Conservation (phyloP, 2,113 vertebrate species). For the Platichthys flesus region DNA sequence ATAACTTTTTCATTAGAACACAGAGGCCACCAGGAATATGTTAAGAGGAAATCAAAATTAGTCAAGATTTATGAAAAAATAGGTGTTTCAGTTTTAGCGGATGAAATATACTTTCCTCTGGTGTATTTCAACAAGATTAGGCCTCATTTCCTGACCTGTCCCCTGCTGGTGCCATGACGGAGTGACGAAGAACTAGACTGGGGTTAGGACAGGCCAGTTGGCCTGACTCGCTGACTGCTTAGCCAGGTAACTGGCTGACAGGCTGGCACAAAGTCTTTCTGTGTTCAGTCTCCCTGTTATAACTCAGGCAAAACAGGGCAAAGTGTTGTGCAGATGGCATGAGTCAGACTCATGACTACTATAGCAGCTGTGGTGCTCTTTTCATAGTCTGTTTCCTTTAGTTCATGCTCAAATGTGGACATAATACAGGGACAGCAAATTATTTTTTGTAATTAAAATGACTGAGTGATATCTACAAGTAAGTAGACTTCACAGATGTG, state of each 20-base stretch:
- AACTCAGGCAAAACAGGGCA: conserved; percentile 29
- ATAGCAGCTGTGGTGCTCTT: conserved; percentile 38
- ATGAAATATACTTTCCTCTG: conserved; percentile 52
- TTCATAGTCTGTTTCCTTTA: conserved; percentile 29
- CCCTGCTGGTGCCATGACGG: conserved; percentile 33
- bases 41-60: conserved; percentile 64
- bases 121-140: conserved; percentile 60
- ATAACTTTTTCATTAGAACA: conserved; percentile 58
- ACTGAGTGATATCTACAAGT: conserved; percentile 29
- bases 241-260: conserved; percentile 30
- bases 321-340: conserved; percentile 40
- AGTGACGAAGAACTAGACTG: conserved; percentile 45
- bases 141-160: conserved; percentile 54
- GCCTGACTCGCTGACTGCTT: conserved; percentile 21
- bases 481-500: conserved; percentile 9
- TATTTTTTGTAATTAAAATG: conserved; percentile 52
- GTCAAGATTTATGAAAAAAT: conserved; percentile 57
- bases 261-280: conserved; percentile 33
- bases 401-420: conserved; percentile 30
- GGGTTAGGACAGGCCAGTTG: conserved; percentile 30
- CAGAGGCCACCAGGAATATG: conserved; percentile 43
- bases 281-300: conserved; percentile 49
- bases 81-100: conserved; percentile 54
- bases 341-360: conserved; percentile 33
- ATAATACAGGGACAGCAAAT: conserved; percentile 34